phyloP scores from a whole-genome alignment of 2,113 vertebrate species.

The Arizona elegans region DNA sequence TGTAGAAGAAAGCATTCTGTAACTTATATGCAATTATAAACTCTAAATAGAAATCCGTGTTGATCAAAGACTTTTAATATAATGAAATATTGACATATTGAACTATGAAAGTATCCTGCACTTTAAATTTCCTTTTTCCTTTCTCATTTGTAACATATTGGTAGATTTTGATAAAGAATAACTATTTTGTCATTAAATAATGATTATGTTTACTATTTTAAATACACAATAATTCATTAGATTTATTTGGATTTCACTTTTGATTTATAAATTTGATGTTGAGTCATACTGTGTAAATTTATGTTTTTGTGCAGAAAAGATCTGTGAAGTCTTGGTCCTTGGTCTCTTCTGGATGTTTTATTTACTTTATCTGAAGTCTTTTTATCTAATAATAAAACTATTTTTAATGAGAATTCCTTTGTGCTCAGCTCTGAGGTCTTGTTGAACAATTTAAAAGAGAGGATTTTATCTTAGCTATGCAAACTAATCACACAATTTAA shows the following conservation, averaged over 20 bases:
- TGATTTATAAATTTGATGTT: constrained; percentile 49
- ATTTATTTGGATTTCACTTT: not conserved
- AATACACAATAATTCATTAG: constrained; percentile 49
- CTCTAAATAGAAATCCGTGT: constrained; percentile 40
- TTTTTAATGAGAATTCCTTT: not conserved
- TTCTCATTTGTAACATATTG: constrained; percentile 46
- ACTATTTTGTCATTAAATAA: constrained; percentile 45
- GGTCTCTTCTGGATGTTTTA: constrained; percentile 23
- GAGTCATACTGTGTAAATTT: constrained; percentile 33
- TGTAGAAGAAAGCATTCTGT: constrained; percentile 21
- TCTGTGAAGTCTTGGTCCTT: constrained; percentile 22
- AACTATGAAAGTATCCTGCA: constrained; percentile 37
- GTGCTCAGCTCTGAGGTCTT: not conserved
- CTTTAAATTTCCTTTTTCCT: constrained; percentile 36
- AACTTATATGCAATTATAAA: constrained; percentile 33
- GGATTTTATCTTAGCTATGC: not conserved
- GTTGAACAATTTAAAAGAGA: not conserved
- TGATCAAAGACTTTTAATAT: constrained; percentile 58
- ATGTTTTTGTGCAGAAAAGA: constrained; percentile 47
- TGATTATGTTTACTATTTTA: constrained; percentile 49
- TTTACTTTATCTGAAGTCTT: not conserved
- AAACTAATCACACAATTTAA: not conserved
- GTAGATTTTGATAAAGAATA: constrained; percentile 47
- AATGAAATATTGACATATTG: constrained; percentile 21
- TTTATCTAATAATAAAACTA: not conserved